Percentiles rank a stretch among this genome's conserved stretches.
These are phyloP conservation scores for Macquaria ambigua DNA, from an alignment of 2,113 vertebrate species.

Conservation along the genomic window DNA sequence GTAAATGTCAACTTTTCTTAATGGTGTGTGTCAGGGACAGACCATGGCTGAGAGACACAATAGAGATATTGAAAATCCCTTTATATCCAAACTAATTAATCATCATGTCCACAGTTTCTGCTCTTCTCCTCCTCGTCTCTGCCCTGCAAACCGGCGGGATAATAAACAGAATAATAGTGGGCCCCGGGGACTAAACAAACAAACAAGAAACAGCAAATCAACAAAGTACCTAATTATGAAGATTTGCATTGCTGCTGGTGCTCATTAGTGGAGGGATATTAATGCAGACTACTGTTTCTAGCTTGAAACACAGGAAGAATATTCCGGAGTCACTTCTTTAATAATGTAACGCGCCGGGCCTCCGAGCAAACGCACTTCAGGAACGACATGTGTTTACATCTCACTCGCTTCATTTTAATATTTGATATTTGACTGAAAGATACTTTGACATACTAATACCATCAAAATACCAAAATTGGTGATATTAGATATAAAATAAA, in stretches of 20 bases:
- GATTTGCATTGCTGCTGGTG: constrained; percentile 63
- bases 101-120: constrained; percentile 29
- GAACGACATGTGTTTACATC: constrained; percentile 13
- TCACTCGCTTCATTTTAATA: neutral
- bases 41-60: neutral
- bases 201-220: constrained; percentile 63
- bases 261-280: constrained; percentile 60
- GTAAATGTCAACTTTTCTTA: neutral
- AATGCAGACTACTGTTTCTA: constrained; percentile 21
- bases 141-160: neutral
- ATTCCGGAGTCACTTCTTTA: constrained; percentile 31
- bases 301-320: constrained; percentile 28
- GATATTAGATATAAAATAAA: neutral
- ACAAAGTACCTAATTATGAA: constrained; percentile 69
- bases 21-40: neutral
- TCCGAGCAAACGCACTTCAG: neutral
- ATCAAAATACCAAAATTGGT: rapidly evolving
- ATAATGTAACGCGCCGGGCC: constrained; percentile 21
- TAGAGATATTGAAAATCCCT: neutral
- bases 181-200: constrained; percentile 55
- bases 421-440: constrained; percentile 22
- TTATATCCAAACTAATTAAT: constrained; percentile 38
- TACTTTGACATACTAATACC: neutral
- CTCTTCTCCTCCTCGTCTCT: neutral
- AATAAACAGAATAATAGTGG: constrained; percentile 41